A percentile compares a stretch with the other conserved stretches of the same genome.
These are phyloP conservation scores for Schizaphis graminum DNA, from an alignment of 2,888 invertebrate species.

Conservation along the genomic window DNA sequence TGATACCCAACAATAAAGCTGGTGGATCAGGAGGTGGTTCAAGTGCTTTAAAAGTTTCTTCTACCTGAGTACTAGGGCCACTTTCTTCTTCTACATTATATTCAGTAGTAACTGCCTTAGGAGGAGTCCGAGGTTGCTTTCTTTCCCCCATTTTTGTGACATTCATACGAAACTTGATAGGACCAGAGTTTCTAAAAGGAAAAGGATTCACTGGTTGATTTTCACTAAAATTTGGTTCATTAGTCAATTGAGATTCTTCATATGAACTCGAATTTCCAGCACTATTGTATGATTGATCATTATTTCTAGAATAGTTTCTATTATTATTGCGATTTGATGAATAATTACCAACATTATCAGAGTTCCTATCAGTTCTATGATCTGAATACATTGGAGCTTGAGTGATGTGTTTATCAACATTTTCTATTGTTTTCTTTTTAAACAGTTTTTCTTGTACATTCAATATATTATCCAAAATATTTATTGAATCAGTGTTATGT, in stretches of 20 bases:
- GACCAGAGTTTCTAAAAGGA: conserved; percentile 67
- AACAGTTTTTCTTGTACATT: conserved; percentile 60
- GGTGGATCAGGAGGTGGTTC: conserved; percentile 72
- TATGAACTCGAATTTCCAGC: conserved; percentile 53
- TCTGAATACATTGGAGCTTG: conserved; percentile 64
- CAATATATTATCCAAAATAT: conserved; percentile 56
- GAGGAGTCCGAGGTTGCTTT: conserved; percentile 55
- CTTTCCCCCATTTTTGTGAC: conserved; percentile 60
- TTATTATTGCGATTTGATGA: conserved; percentile 58
- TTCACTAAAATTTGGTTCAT: conserved; percentile 59
- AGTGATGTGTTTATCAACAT: conserved; percentile 54
- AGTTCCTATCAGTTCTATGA: conserved; percentile 51
- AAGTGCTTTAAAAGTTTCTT: conserved; percentile 69
- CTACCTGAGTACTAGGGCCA: conserved; percentile 65
- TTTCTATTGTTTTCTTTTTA: conserved; percentile 51
- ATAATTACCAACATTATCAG: conserved; percentile 54
- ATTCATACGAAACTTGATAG: conserved; percentile 68
- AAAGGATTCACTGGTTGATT: conserved; percentile 65
- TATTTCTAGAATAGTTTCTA: conserved; percentile 52
- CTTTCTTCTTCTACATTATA: conserved; percentile 62
- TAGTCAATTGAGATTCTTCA: conserved; percentile 56
- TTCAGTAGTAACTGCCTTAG: conserved; percentile 54
- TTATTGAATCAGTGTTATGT: conserved; percentile 57
- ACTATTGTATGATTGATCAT: conserved; percentile 19
- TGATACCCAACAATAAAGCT: conserved; percentile 67